Evolutionary conservation across 1,140 invertebrate genomes (phyloP).

Genomic region (Papilio dardanus): DNA sequence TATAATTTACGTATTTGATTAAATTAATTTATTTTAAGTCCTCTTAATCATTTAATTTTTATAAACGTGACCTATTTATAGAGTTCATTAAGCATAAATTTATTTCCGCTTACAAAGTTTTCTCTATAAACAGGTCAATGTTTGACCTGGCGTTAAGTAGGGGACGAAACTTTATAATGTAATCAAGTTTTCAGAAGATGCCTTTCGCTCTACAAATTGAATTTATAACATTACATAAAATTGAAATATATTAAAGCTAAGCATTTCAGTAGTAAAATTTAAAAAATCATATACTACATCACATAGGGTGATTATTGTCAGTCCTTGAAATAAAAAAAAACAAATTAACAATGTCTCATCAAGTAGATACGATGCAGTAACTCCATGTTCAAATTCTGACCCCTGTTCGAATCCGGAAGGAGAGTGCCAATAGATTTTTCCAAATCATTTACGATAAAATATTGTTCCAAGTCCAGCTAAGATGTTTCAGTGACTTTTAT

Average conservation of each 20-base stretch:
- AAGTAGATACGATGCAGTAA: background rate
- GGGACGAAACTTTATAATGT: background rate
- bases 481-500: background rate
- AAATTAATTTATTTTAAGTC: background rate
- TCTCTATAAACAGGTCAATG: constrained; percentile 3
- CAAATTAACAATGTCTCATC: too few relatives aligned
- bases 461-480: background rate
- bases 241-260: background rate
- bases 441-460: background rate
- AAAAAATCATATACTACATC: too few relatives aligned
- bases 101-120: constrained; percentile 8
- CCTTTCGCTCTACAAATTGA: background rate
- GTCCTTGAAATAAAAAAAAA: too few relatives aligned
- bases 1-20: too few relatives aligned
- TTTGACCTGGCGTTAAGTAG: constrained; percentile 1
- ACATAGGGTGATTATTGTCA: too few relatives aligned
- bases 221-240: background rate
- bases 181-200: constrained; percentile 3
- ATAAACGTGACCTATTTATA: background rate
- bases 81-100: background rate
- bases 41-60: background rate
- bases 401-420: background rate
- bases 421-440: background rate
- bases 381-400: background rate
- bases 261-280: background rate